Evolutionary conservation across 2,888 invertebrate genomes (phyloP).

Genomic region (Carterocephalus palaemon): DNA sequence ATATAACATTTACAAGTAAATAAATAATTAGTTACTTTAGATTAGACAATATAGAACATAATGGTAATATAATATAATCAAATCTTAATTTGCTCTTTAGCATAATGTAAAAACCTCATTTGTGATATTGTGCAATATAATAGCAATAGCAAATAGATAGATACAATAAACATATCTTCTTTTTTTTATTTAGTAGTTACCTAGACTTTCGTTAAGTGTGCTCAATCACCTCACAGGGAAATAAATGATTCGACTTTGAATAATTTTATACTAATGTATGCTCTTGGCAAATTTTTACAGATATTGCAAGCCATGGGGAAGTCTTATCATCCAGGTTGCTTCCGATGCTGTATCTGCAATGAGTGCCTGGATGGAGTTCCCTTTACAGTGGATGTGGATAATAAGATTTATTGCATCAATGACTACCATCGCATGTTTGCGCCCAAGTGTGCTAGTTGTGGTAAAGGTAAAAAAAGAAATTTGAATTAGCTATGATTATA

Average conservation of each 20-base stretch:
- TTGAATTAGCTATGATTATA: neutral
- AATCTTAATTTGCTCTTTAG: too few relatives aligned
- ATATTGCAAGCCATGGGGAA: conserved; percentile 99
- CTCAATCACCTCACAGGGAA: too few relatives aligned
- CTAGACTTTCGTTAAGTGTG: too few relatives aligned
- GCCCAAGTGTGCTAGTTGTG: conserved; percentile 98
- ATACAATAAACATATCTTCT: conserved; percentile 1
- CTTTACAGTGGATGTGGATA: conserved; percentile 98
- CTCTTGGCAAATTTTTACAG: conserved; percentile 66
- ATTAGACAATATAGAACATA: too few relatives aligned
- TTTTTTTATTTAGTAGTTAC: too few relatives aligned
- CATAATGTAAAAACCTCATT: too few relatives aligned
- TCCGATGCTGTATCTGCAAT: conserved; percentile 98
- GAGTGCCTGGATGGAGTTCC: conserved; percentile 99
- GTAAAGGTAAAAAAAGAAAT: conserved; percentile 92
- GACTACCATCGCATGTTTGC: conserved; percentile 99
- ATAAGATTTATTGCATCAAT: conserved; percentile 98
- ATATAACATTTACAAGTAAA: too few relatives aligned
- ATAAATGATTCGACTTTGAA: too few relatives aligned
- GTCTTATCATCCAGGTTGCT: conserved; percentile 99
- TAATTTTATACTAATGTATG: neutral
- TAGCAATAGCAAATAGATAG: too few relatives aligned
- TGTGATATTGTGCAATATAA: too few relatives aligned
- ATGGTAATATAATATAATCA: too few relatives aligned
- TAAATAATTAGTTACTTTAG: too few relatives aligned